These are phyloP conservation scores for Anthopleura sola DNA, from an alignment of 64 coral and sea anemone genomes.

Conservation along the genomic window DNA sequence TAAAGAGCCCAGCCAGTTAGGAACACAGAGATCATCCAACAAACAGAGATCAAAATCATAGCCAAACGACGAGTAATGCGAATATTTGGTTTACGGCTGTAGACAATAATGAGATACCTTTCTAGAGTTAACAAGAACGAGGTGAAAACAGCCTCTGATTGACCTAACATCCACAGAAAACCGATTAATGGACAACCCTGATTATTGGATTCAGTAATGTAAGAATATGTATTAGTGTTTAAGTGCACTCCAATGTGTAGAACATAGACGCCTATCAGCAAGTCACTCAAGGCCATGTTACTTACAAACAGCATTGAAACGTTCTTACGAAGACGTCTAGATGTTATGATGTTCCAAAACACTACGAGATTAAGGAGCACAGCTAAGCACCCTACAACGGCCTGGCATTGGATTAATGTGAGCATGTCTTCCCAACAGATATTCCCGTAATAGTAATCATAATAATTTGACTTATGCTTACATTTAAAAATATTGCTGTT, in stretches of 20 bases:
- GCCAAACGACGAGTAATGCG: background rate
- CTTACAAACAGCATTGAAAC: background rate
- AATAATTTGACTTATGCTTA: background rate
- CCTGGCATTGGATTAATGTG: background rate
- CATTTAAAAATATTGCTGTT: background rate
- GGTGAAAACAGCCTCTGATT: background rate
- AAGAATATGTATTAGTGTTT: background rate
- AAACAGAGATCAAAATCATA: no score
- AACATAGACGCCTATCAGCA: background rate
- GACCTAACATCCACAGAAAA: background rate
- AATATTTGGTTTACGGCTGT: background rate
- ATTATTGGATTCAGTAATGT: no score
- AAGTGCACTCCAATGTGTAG: background rate
- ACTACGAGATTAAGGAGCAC: background rate
- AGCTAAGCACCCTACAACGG: background rate
- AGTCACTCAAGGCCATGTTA: slow-evolving; percentile 3
- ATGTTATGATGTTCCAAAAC: background rate
- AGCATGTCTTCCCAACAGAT: background rate
- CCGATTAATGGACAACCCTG: background rate
- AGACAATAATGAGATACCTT: no score
- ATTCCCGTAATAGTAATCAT: background rate
- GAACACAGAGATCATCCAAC: background rate
- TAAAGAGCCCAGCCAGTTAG: background rate
- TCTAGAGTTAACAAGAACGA: background rate
- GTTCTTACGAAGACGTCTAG: background rate